These are phyloP conservation scores for Patella pellucida DNA, from an alignment of 2,888 invertebrate species.

Conservation along the genomic window DNA sequence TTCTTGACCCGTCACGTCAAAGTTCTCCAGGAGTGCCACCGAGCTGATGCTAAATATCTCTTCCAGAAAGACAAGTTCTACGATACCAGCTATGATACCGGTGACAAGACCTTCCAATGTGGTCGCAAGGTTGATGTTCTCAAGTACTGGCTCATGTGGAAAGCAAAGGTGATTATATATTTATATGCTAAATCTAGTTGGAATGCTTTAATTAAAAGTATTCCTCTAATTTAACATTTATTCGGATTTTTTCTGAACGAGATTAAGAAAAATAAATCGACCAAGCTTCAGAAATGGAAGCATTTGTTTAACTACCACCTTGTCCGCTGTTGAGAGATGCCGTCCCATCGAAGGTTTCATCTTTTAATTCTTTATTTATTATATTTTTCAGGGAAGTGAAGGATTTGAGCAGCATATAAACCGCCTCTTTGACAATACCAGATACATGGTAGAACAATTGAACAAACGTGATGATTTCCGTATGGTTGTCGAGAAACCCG, in stretches of 20 bases:
- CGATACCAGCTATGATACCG: constrained; percentile 95
- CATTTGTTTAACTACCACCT: no score
- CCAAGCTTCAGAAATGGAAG: no score
- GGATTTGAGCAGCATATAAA: constrained; percentile 23
- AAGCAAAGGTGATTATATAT: constrained; percentile 83
- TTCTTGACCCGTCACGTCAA: constrained; percentile 98
- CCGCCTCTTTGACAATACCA: constrained; percentile 33
- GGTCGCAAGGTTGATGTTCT: constrained; percentile 99
- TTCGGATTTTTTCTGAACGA: no score
- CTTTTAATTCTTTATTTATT: no score
- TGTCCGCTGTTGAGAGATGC: no score
- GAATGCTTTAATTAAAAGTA: background rate
- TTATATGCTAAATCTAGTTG: background rate
- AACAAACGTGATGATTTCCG: constrained; percentile 55
- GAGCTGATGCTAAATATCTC: constrained; percentile 97
- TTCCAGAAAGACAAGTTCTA: constrained; percentile 99
- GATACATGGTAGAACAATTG: constrained; percentile 60
- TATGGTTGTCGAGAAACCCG: constrained; percentile 74
- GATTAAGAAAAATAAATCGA: no score
- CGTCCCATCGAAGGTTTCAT: no score
- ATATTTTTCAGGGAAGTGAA: constrained; percentile 16
- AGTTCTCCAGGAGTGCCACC: constrained; percentile 90
- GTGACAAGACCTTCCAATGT: constrained; percentile 99
- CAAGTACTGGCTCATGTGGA: constrained; percentile 99
- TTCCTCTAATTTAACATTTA: no score